Base-by-base conservation (phyloP, 2,797 vertebrate species). In the Phoxinus dragarum region DNA sequence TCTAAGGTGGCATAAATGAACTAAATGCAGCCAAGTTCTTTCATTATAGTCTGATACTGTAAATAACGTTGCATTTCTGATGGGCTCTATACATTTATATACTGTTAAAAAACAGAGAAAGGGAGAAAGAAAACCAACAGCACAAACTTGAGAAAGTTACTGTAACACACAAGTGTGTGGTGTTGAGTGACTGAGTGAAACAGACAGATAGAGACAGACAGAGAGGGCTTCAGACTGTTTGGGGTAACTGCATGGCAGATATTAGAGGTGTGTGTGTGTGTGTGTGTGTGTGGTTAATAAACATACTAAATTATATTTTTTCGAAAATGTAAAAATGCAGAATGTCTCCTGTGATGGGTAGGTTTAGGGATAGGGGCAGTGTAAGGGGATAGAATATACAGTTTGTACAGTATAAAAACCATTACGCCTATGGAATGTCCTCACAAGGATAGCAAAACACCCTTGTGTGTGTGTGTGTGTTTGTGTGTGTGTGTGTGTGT, bases 231-330 rank as follows among this genome's bases (percentile, higher is more conserved):
- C 89, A 88, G 88, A 89, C 90, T 91, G 91, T 92, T 80, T 88
- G 91, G 91, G 91, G 80, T 90, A 90, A 92, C 89, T 93, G 91
- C 84, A 93, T 88, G 93, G 93, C 91, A 91, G 91, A 90, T 83
- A 90, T 87, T 67, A 75, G 81, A 84, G 86, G 86, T 86, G 88
- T 67, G 85, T 52, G 86, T 83, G 85, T 84, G 27, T 27, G 27
- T 27, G 27, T 27, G 27, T 27, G 27, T 27, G 85, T 84, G 86
- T 86, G 88, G n/a, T n/a, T n/a, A n/a, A n/a, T n/a, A n/a, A n/a
- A n/a, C n/a, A n/a, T n/a, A n/a, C n/a, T n/a, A n/a, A n/a, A n/a
- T n/a, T n/a, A n/a, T n/a, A n/a, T n/a, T n/a, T n/a, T n/a, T n/a
- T n/a, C n/a, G n/a, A n/a, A n/a, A n/a, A n/a, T n/a, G n/a, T n/a